These are phyloP conservation scores for Cromileptes altivelis DNA, from an alignment of 2,113 vertebrate species.

Conservation along the genomic window DNA sequence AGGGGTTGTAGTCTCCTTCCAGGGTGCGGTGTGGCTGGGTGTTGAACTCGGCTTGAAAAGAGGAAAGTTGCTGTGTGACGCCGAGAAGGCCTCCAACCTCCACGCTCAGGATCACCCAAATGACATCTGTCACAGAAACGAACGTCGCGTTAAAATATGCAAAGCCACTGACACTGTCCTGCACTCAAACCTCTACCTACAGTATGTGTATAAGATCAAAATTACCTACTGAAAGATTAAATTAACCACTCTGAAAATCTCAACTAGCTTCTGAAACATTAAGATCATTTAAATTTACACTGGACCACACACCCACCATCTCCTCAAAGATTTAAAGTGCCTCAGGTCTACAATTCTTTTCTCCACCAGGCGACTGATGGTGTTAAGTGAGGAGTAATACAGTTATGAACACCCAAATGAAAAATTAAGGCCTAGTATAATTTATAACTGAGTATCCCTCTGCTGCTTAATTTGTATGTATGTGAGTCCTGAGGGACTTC, in stretches of 20 bases:
- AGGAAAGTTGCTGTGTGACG: slow-evolving; percentile 99
- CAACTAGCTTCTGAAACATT: not conserved
- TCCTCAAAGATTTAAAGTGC: not conserved
- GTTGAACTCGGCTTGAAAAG: slow-evolving; percentile 99
- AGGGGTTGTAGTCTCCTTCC: slow-evolving; percentile 98
- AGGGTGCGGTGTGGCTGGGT: slow-evolving; percentile 97
- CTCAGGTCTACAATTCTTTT: slow-evolving; percentile 1
- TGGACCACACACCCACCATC: not conserved
- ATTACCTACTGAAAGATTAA: too few species aligned
- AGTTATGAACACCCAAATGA: slow-evolving; percentile 16
- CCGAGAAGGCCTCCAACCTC: slow-evolving; percentile 98
- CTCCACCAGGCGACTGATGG: not conserved
- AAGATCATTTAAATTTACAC: not conserved
- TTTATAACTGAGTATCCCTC: slow-evolving; percentile 33
- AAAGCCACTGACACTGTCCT: not conserved
- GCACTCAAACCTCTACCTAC: not conserved
- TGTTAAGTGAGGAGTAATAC: slow-evolving; percentile 27
- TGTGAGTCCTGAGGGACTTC: slow-evolving; percentile 2
- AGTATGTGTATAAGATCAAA: not conserved
- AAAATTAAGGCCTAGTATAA: slow-evolving; percentile 45
- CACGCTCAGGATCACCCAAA: slow-evolving; percentile 99
- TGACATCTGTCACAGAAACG: slow-evolving; percentile 88
- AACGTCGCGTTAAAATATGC: not conserved
- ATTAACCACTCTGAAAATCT: not conserved
- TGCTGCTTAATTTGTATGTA: slow-evolving; percentile 32